phyloP scores from a whole-genome alignment of 92 coral and sea anemone species.

The Porites cylindrica region DNA sequence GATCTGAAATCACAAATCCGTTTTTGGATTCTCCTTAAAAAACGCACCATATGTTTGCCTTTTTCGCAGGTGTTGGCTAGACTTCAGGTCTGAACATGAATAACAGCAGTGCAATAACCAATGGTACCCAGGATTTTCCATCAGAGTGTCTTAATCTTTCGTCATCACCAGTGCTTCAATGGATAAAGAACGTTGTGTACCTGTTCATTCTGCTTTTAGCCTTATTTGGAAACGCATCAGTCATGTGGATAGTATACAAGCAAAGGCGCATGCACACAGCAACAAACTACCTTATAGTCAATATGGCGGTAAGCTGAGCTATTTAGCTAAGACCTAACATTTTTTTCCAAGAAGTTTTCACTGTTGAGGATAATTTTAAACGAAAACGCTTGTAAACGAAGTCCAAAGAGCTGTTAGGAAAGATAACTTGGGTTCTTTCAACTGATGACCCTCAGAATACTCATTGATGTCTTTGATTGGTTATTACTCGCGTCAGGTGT shows the following conservation, averaged over 20 bases:
- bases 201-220: slow-evolving; percentile 56
- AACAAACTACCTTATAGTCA: slow-evolving; percentile 76
- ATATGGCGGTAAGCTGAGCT: slow-evolving; percentile 65
- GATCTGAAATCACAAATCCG: too few species aligned
- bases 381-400: too few species aligned
- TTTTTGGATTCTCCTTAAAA: too few species aligned
- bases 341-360: too few species aligned
- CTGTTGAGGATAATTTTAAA: too few species aligned
- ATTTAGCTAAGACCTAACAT: background rate
- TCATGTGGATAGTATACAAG: slow-evolving; percentile 66
- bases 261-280: slow-evolving; percentile 62
- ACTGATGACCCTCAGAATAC: too few species aligned
- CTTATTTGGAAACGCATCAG: slow-evolving; percentile 59
- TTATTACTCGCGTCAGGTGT: too few species aligned
- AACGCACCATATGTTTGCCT: too few species aligned
- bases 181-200: slow-evolving; percentile 52
- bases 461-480: too few species aligned
- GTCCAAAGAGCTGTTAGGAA: too few species aligned
- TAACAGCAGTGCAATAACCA: slow-evolving; percentile 10
- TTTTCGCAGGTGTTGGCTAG: background rate
- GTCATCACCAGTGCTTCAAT: background rate
- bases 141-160: background rate
- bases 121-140: slow-evolving; percentile 10
- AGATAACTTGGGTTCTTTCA: too few species aligned
- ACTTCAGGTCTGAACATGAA: slow-evolving; percentile 4